Evolutionary conservation across 2,797 vertebrate genomes (phyloP).

Genomic region (Toxotes lorentzi): DNA sequence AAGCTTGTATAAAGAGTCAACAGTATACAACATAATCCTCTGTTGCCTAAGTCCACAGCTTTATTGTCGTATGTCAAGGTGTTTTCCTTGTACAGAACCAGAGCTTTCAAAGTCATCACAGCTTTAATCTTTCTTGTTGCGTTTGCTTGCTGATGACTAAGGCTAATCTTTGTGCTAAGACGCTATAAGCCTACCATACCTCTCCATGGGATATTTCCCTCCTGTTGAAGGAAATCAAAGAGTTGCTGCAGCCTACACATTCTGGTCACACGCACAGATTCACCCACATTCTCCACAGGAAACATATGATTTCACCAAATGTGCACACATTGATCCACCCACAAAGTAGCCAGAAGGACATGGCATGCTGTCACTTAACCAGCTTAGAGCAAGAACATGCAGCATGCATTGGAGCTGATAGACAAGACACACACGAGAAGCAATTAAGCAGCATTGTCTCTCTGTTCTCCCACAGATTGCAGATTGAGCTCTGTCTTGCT

Average conservation of each 20-base stretch:
- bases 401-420: slow-evolving; percentile 21
- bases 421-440: slow-evolving; percentile 38
- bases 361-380: slow-evolving; percentile 17
- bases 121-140: slow-evolving; percentile 20
- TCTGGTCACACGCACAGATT: slow-evolving; percentile 21
- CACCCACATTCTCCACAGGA: slow-evolving; percentile 44
- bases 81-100: not conserved
- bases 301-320: slow-evolving; percentile 50
- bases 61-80: slow-evolving; percentile 13
- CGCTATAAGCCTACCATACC: not conserved
- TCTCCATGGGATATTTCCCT: slow-evolving; percentile 39
- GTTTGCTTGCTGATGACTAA: not conserved
- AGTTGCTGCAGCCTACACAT: slow-evolving; percentile 43
- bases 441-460: slow-evolving; percentile 35
- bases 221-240: slow-evolving; percentile 57
- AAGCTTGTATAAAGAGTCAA: not conserved
- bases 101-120: slow-evolving; percentile 27
- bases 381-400: slow-evolving; percentile 37
- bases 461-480: slow-evolving; percentile 39
- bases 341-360: slow-evolving; percentile 33
- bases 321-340: slow-evolving; percentile 43
- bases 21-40: slow-evolving; percentile 20
- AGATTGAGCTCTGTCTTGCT: slow-evolving; percentile 32
- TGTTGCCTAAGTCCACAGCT: not conserved
- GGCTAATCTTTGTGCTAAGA: slow-evolving; percentile 40